Conservation (phyloP, 2,113 vertebrate species). For the Ornithorhynchus anatinus region DNA sequence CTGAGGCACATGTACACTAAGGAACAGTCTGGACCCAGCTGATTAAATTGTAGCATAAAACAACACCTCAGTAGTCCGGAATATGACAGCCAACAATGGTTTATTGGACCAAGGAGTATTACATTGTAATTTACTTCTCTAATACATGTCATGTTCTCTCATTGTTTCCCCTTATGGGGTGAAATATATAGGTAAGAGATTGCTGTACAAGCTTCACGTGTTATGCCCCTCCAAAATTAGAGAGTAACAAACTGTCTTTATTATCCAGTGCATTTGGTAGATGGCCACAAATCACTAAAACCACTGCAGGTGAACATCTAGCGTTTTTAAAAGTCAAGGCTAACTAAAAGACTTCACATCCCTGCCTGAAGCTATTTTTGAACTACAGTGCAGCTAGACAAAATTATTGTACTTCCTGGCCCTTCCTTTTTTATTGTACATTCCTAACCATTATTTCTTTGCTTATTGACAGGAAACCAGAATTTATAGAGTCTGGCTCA, state of each 20-base stretch:
- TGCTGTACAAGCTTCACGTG: conserved; percentile 55
- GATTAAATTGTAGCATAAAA: conserved; percentile 71
- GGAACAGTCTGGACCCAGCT: conserved; percentile 52
- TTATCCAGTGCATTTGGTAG: conserved; percentile 61
- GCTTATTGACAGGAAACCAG: conserved; percentile 61
- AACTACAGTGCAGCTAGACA: conserved; percentile 47
- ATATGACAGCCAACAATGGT: conserved; percentile 61
- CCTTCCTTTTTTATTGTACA: conserved; percentile 39
- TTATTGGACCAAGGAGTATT: conserved; percentile 69
- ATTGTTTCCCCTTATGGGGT: conserved; percentile 69
- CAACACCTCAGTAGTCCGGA: conserved; percentile 61
- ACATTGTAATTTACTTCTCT: conserved; percentile 74
- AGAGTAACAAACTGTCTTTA: conserved; percentile 74
- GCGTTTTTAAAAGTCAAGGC: conserved; percentile 64
- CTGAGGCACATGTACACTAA: conserved; percentile 26
- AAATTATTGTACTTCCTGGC: conserved; percentile 55
- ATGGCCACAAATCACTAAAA: conserved; percentile 68
- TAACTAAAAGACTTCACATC: conserved; percentile 53
- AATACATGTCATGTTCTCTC: conserved; percentile 67
- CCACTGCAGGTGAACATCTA: conserved; percentile 56
- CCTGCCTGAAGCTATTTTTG: conserved; percentile 63
- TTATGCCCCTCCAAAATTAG: conserved; percentile 71
- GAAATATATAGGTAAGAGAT: conserved; percentile 67
- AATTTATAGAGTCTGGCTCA: conserved; percentile 58
- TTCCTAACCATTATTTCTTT: conserved; percentile 39